Evolutionary conservation across 1,140 invertebrate genomes (phyloP), one percentile per base, ranked within the genome.

Genomic region (Brachionus rubens): DNA sequence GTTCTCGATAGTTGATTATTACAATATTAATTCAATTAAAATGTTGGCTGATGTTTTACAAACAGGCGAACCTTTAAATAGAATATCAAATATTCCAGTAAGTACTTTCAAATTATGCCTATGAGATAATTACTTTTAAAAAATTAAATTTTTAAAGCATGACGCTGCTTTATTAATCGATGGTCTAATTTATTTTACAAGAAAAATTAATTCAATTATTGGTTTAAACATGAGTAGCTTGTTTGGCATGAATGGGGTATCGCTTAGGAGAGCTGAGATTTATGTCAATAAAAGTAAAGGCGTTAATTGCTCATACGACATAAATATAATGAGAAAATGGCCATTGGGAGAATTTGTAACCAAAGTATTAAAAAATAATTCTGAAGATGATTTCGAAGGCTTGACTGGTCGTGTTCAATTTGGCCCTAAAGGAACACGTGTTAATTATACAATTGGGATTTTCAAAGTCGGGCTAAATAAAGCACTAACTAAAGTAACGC

Each of bases 11-110:
- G 46, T 72, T 4, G 68, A 72, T 30, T 54, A 50, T 48, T 21
- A 72, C 30, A 48, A 54, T 28, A 72, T 72, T 19, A 72, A 72
- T 24, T 54, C 68, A 36, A 72, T 72, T 21, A 72, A 48, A 33
- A 16, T 72, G 36, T 24, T 72, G 10, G 28, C 68, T 36, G 68
- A 72, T 50, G 30, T 72, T 30, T 16, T 72, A 40, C 68, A 72
- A 16, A 47, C 46, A 16, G 50, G 50, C 9, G 46, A 72, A 33
- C 68, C 68, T 33, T 40, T 72, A 21, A 72, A 72, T 16, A 54
- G 50, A 41, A 48, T 72, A 14, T 33, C 50, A 12, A 72, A 41
- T 50, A 54, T 72, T 14, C 68, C 68, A 21, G 68, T 72, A n/a
- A n/a, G n/a, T n/a, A n/a, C n/a, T n/a, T n/a, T n/a, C n/a, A n/a